phyloP scores from a whole-genome alignment of 2,888 invertebrate species.

The Spicauda simplicius region DNA sequence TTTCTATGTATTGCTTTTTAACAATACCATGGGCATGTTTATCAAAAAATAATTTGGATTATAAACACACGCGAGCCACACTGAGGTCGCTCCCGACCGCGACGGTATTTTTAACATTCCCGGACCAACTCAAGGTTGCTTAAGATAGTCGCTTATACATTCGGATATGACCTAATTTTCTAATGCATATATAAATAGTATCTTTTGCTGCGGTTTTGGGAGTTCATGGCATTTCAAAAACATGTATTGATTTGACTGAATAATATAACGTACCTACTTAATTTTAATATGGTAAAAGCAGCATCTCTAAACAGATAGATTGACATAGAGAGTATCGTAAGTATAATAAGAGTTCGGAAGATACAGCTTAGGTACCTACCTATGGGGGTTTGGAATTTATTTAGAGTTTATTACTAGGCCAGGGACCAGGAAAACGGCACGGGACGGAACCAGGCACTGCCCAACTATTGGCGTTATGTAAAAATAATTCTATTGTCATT shows the following conservation, averaged over 20 bases:
- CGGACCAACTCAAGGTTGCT: conserved; percentile 82
- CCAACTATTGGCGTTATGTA: too few relatives aligned
- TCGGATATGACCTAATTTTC: conserved; percentile 82
- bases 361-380: too few relatives aligned
- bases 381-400: too few relatives aligned
- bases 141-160: conserved; percentile 80
- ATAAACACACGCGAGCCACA: conserved; percentile 53
- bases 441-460: too few relatives aligned
- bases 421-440: too few relatives aligned
- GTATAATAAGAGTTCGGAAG: too few relatives aligned
- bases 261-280: too few relatives aligned
- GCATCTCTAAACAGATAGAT: not conserved
- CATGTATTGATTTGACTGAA: not conserved
- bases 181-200: conserved; percentile 63
- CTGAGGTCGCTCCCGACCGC: conserved; percentile 62
- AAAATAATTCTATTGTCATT: not conserved
- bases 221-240: conserved; percentile 3
- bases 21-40: conserved; percentile 39
- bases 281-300: not conserved
- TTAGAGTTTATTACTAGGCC: too few relatives aligned
- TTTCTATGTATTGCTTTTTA: too few relatives aligned
- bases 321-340: too few relatives aligned
- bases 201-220: conserved; percentile 4
- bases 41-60: conserved; percentile 61
- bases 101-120: conserved; percentile 84